phyloP scores from a whole-genome alignment of 2,113 vertebrate species.

The Parotia lawesii region DNA sequence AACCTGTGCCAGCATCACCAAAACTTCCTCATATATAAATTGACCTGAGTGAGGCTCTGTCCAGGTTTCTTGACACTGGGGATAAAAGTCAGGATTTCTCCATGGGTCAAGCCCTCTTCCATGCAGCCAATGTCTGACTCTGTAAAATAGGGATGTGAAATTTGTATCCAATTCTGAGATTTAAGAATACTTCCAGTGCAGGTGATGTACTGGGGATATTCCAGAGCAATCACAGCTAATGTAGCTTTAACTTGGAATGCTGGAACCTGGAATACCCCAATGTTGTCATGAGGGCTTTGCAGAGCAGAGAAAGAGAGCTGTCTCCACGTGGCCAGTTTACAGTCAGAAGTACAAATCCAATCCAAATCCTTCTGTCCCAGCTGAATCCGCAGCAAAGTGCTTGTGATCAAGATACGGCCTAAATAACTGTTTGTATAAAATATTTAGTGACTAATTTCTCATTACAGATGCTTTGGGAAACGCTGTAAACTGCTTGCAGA shows the following conservation, averaged over 20 bases:
- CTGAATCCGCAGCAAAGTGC: neutral
- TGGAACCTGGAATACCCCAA: neutral
- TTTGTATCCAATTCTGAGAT: neutral
- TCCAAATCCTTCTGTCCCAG: neutral
- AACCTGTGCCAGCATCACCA: neutral
- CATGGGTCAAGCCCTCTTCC: neutral
- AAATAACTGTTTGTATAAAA: slow-evolving; percentile 44
- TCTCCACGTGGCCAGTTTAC: neutral
- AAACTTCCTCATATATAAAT: neutral
- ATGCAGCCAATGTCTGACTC: neutral
- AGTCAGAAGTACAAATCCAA: neutral
- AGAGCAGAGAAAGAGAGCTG: neutral
- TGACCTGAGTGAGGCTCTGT: neutral
- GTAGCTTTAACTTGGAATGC: neutral
- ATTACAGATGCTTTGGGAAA: slow-evolving; percentile 21
- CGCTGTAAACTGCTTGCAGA: neutral
- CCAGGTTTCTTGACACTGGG: neutral
- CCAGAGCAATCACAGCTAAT: neutral
- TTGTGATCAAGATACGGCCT: neutral
- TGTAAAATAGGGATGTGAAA: neutral
- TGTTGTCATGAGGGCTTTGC: neutral
- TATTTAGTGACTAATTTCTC: slow-evolving; percentile 40
- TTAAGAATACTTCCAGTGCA: accelerated
- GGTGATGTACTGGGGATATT: too few species aligned
- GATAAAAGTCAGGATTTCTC: neutral